phyloP scores from a whole-genome alignment of 2,888 invertebrate species.

The Cerastis leucographa region DNA sequence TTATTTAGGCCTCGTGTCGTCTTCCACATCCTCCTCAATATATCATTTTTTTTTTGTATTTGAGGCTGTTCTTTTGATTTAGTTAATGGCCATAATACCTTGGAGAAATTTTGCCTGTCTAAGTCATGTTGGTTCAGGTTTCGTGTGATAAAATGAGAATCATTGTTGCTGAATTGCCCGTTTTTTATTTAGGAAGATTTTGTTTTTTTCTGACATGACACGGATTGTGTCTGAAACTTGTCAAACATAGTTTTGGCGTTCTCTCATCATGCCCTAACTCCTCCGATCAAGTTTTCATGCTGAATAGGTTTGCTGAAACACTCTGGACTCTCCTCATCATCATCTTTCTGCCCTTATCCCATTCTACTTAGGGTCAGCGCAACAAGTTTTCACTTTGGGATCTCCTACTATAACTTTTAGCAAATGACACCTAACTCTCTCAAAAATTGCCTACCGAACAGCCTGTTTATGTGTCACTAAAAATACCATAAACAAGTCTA shows the following conservation, averaged over 20 bases:
- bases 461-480: not conserved
- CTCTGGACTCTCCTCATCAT: no score
- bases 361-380: no score
- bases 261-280: not conserved
- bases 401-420: no score
- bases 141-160: not conserved
- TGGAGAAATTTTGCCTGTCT: not conserved
- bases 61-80: not conserved
- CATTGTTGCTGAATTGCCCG: not conserved
- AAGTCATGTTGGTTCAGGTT: not conserved
- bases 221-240: not conserved
- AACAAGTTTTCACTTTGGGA: no score
- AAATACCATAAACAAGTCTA: slow-evolving; percentile 26
- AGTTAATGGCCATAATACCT: not conserved
- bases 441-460: not conserved
- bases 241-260: not conserved
- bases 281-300: not conserved
- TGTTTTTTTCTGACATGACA: no score
- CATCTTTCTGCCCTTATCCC: no score
- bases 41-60: not conserved
- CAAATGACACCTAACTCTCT: not conserved
- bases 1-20: not conserved
- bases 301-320: no score
- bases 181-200: no score
- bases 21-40: not conserved